Evolutionary conservation across 2,888 invertebrate species (phyloP), one percentile per base, ranked within the genome.

Genomic region (Drosophila anomelani): DNA sequence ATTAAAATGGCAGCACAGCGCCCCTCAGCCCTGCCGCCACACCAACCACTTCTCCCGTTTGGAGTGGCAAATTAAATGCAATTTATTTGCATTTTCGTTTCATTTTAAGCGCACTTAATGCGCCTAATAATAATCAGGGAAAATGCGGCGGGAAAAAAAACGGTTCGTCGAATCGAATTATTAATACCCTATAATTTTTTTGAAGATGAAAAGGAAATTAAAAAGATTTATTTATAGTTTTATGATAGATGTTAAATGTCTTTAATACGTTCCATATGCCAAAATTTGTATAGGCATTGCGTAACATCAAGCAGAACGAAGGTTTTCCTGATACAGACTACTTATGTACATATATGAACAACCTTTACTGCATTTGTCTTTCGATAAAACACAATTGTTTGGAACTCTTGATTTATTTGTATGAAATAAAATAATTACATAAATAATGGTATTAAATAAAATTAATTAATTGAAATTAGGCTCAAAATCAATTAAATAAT

Each of bases 41-140:
- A 34, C 58, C 47, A n/a, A 29, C 43, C 39, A 51, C 47, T 23
- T 29, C 54, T 13, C 44, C 68, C 68, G 59, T 68, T 69, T 69
- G 75, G 73, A 66, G 55, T 75, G 60, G 75, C 78, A 77, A 78
- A 78, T 76, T 72, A 73, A 85, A 79, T 81, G 73, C 76, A 84
- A 75, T 80, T 80, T 77, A 83, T 84, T 83, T 70, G 68, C 80
- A 77, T 77, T 78, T 79, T 76, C 66, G 69, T 76, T 75, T 72
- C 62, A 69, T 74, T 82, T 82, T 73, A 64, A 76, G 75, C 72
- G 77, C 78, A 85, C 76, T 85, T 78, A 81, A 84, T 76, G 73
- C 78, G 68, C 61, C 75, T 71, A 75, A 84, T 73, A 77, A 78
- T 80, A 23, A 57, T 61, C 44, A 62, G 38, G 23, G 60, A 59